Conservation (phyloP, 2,797 vertebrate species). For the Cheirogaleus major region DNA sequence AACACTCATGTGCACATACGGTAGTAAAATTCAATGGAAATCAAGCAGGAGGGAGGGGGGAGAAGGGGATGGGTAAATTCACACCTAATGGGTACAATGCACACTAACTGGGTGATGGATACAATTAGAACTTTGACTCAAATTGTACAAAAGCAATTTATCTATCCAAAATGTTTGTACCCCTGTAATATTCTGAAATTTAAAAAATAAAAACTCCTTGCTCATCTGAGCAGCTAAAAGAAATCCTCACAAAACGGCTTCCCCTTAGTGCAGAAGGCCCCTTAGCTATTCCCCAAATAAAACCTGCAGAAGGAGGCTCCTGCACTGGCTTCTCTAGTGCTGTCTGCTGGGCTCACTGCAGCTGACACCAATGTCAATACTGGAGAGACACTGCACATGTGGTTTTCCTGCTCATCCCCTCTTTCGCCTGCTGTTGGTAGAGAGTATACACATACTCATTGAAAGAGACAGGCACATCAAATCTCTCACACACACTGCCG, state of each 20-base stretch:
- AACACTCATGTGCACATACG: too few species aligned
- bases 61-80: too few species aligned
- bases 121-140: too few species aligned
- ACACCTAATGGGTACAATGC: too few species aligned
- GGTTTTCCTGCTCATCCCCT: slow-evolving; percentile 56
- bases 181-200: too few species aligned
- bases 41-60: too few species aligned
- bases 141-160: too few species aligned
- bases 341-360: slow-evolving; percentile 64
- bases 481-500: neutral
- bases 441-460: slow-evolving; percentile 59
- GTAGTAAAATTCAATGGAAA: too few species aligned
- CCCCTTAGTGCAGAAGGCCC: slow-evolving; percentile 40
- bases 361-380: slow-evolving; percentile 45
- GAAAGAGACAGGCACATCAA: slow-evolving; percentile 64
- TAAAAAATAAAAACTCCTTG: slow-evolving; percentile 19
- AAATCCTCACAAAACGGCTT: slow-evolving; percentile 67
- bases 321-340: slow-evolving; percentile 55
- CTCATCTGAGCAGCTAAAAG: slow-evolving; percentile 71
- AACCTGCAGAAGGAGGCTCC: slow-evolving; percentile 26
- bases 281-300: slow-evolving; percentile 60
- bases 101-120: too few species aligned
- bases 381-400: slow-evolving; percentile 49
- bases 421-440: slow-evolving; percentile 64
- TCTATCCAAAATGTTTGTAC: too few species aligned